These are phyloP conservation scores for Trichacis sp. DNA, from an alignment of 2,888 invertebrate genomes.

Conservation along the genomic window DNA sequence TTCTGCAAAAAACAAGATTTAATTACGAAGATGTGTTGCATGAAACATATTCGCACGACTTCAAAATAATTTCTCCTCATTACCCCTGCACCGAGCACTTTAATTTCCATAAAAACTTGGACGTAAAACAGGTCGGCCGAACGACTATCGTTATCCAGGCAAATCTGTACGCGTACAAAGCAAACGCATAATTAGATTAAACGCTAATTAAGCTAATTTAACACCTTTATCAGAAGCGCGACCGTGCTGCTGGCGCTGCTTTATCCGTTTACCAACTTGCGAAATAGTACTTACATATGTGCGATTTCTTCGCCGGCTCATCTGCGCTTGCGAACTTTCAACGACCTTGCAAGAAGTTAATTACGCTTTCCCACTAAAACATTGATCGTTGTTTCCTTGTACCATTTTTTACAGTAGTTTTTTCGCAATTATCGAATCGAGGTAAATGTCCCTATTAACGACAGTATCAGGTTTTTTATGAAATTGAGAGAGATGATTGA, in stretches of 20 bases:
- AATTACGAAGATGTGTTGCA: too few relatives aligned
- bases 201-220: slow-evolving; percentile 43
- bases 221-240: slow-evolving; percentile 26
- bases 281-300: slow-evolving; percentile 21
- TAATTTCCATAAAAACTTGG: slow-evolving; percentile 18
- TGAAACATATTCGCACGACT: too few relatives aligned
- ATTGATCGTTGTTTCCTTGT: too few relatives aligned
- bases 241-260: slow-evolving; percentile 13
- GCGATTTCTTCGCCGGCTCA: slow-evolving; percentile 21
- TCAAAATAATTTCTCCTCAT: not conserved
- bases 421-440: too few relatives aligned
- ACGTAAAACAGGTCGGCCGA: slow-evolving; percentile 21
- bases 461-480: too few relatives aligned
- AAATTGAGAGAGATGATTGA: too few relatives aligned
- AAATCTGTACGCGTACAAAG: slow-evolving; percentile 15
- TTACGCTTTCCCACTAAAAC: too few relatives aligned
- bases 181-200: slow-evolving; percentile 43
- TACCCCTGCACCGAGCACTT: slow-evolving; percentile 7
- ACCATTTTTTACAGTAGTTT: too few relatives aligned
- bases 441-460: too few relatives aligned
- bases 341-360: not conserved
- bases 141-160: slow-evolving; percentile 33
- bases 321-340: slow-evolving; percentile 2
- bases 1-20: too few relatives aligned
- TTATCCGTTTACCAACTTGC: slow-evolving; percentile 35